Evolutionary conservation across 2,888 invertebrate species (phyloP).

Genomic region (Archaeoteleia sp.): DNA sequence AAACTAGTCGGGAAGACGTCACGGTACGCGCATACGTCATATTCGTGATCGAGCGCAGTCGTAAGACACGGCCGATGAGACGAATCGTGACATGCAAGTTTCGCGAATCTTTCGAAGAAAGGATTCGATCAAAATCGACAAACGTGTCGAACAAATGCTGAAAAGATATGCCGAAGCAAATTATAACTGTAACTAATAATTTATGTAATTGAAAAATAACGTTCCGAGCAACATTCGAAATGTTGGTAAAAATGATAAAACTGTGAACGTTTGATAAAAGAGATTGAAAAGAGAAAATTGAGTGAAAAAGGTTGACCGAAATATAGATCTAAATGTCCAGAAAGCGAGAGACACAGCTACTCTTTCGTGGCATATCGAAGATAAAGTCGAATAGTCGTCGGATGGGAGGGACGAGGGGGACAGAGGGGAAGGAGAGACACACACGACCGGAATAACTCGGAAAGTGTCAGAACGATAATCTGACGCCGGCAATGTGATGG

Average conservation of each 20-base stretch:
- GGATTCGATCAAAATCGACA: constrained; percentile 18
- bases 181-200: constrained; percentile 5
- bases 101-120: constrained; percentile 17
- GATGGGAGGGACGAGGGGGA: constrained; percentile 25
- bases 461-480: constrained; percentile 76
- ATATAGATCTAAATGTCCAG: constrained; percentile 48
- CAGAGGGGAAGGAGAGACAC: constrained; percentile 40
- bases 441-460: constrained; percentile 73
- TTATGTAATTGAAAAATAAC: too few species aligned
- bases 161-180: background rate
- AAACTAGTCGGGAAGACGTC: constrained; percentile 68
- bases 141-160: constrained; percentile 9
- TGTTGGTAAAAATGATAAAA: background rate
- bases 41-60: constrained; percentile 47
- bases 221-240: too few species aligned
- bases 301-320: constrained; percentile 30
- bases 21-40: constrained; percentile 32
- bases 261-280: constrained; percentile 8
- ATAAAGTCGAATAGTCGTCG: constrained; percentile 16
- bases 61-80: constrained; percentile 44
- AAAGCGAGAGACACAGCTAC: constrained; percentile 31
- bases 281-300: constrained; percentile 22
- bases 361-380: constrained; percentile 39
- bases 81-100: constrained; percentile 47
- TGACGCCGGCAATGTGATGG: constrained; percentile 73